Evolutionary conservation across 2,797 vertebrate genomes (phyloP), one percentile per base, ranked within the genome.

Genomic region (Argyrosomus regius): DNA sequence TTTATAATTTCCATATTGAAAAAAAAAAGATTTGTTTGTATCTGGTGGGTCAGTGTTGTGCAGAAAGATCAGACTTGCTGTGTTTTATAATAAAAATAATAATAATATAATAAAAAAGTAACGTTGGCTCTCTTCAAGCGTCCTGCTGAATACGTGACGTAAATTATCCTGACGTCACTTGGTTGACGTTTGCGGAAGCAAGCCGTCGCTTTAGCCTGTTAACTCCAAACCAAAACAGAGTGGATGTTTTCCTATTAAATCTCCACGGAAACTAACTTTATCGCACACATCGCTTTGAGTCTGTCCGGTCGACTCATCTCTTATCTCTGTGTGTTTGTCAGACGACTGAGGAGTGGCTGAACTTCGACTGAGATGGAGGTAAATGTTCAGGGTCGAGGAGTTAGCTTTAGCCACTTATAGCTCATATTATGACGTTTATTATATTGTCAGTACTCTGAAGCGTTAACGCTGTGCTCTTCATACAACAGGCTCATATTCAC

Each of bases 161-260:
- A 11, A 0, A 4, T 2, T 6, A 1, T 1, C 3, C 10, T 31
- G 68, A 91, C 93, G 92, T 92, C 91, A 87, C 17, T 4, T 1
- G 31, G 59, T n/a, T 90, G 91, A 95, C 94, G 93, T 86, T 80
- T 90, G 81, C 94, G 94, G 94, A 95, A 94, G 87, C 14, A 1
- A 20, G 24, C 45, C 14, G 52, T 6, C 12, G 69, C 60, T 43
- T 68, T 67, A 77, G 66, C 72, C 61, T 72, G 41, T 4, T 68
- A 70, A 9, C 72, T 57, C 31, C 22, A 45, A 84, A 90, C 60
- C 89, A 92, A 85, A 92, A 93, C 88, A 92, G 48, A 73, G 3
- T 10, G 2, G 22, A 72, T 84, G 72, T 73, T 65, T 66, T 63
- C 5, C 18, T 24, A 0, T 65, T 86, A 79, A 87, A 14, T 49